A percentile compares a stretch with the other conserved stretches of the same genome.
Evolutionary conservation across 2,888 invertebrate species (phyloP).

Genomic region (Disparrhopalites patrizii): DNA sequence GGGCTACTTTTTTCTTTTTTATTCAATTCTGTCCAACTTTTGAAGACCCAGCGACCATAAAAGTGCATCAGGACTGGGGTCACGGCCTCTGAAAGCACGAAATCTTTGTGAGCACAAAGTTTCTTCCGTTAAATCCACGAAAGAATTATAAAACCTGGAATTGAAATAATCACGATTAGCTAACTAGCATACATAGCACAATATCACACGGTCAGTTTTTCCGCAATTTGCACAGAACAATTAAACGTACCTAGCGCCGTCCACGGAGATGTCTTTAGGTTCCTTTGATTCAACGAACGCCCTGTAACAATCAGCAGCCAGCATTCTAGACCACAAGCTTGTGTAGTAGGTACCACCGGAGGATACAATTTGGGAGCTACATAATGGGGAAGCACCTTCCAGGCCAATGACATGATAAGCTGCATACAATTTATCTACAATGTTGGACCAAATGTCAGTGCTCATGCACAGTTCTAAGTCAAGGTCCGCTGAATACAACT

Average conservation of each 20-base stretch:
- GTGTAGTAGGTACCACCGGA: constrained; percentile 61
- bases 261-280: constrained; percentile 25
- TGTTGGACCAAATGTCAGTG: constrained; percentile 70
- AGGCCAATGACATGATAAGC: constrained; percentile 57
- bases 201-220: too few species aligned
- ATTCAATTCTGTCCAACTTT: constrained; percentile 15
- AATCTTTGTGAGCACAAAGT: constrained; percentile 80
- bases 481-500: constrained; percentile 74
- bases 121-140: constrained; percentile 76
- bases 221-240: too few species aligned
- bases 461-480: constrained; percentile 76
- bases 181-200: not conserved
- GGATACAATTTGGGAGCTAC: constrained; percentile 13
- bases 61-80: constrained; percentile 80
- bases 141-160: constrained; percentile 71
- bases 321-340: constrained; percentile 77
- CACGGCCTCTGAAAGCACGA: constrained; percentile 83
- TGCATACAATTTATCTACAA: constrained; percentile 74
- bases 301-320: constrained; percentile 85
- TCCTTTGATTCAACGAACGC: constrained; percentile 67
- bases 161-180: constrained; percentile 33
- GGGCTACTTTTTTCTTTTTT: not conserved
- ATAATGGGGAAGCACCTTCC: constrained; percentile 7
- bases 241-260: constrained; percentile 49
- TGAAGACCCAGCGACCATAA: constrained; percentile 60